A percentile compares a stretch with the other conserved stretches of the same genome.
phyloP scores from a whole-genome alignment of 2,797 vertebrate genomes.

The Cetoscarus ocellatus region DNA sequence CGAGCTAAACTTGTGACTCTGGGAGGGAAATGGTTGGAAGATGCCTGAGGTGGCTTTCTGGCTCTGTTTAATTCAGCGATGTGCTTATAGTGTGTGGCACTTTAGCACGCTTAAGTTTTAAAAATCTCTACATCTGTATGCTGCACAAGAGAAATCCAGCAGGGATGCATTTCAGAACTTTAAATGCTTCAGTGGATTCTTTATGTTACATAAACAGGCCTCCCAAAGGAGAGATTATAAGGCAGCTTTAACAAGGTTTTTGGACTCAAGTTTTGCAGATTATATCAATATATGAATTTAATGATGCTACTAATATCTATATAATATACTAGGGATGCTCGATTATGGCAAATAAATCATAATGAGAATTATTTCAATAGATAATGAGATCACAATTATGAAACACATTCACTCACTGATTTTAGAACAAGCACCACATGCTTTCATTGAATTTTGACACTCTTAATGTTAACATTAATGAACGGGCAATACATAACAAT shows the following conservation, averaged over 20 bases:
- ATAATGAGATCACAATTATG: too few species aligned
- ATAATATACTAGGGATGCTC: too few species aligned
- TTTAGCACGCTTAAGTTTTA: neutral
- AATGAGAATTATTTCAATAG: too few species aligned
- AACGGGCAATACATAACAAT: too few species aligned
- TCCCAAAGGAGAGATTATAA: constrained; percentile 1
- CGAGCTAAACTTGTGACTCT: constrained; percentile 8
- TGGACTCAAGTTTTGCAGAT: neutral
- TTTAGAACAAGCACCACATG: too few species aligned
- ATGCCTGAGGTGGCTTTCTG: neutral
- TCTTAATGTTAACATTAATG: too few species aligned
- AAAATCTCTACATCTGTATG: constrained; percentile 24
- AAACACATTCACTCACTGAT: too few species aligned
- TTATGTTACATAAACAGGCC: neutral
- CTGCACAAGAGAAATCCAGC: constrained; percentile 4
- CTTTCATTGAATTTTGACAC: too few species aligned
- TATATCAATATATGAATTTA: constrained; percentile 9
- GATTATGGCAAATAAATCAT: too few species aligned
- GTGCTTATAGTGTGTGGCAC: neutral
- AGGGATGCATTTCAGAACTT: constrained; percentile 16
- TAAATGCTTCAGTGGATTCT: constrained; percentile 16
- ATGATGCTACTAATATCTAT: neutral
- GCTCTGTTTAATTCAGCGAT: neutral
- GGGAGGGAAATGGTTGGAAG: neutral
- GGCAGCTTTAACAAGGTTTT: neutral